Base-by-base conservation (phyloP, 2,797 vertebrate species). In the Molossus alvarezi region DNA sequence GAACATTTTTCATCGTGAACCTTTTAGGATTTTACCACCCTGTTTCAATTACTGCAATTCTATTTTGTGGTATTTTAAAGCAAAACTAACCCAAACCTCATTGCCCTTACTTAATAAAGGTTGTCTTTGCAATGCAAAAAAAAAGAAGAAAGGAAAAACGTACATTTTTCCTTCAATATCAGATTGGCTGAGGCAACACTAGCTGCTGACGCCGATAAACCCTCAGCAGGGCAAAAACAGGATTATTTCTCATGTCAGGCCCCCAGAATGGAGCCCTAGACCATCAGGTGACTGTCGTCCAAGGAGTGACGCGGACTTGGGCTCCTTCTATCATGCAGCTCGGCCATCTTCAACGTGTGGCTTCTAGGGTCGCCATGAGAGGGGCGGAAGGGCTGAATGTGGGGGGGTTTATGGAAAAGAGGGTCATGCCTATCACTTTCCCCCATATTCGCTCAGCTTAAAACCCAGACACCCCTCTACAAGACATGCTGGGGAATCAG, bases 51-150 rank as follows among this genome's bases (percentile, higher is more conserved):
- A 27, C 60, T 90, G 13, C 17, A 73, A n/a, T 4, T 48, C 5
- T 25, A 65, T 67, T 62, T 71, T 91, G n/a, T 65, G 11, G 29
- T 27, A 65, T 79, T 75, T 88, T 93, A 75, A 90, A 57, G n/a
- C 8, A 83, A 65, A 62, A 6, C 5, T 82, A 9, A 9, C 10
- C 41, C 91, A 80, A 84, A 8, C 3, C 12, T 73, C 33, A 71
- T 12, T 77, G 20, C 1, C 15, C 11, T 41, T 29, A 57, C 20
- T 79, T 20, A 53, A 37, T 55, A 80, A 76, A 93, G 7, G 21
- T 25, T 71, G 48, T 51, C 14, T 85, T 88, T 15, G 37, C 72
- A 92, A 95, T 77, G 65, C 27, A 45, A 45, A 45, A 45, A 45
- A 45, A 45, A 45, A 45, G 41, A 33, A 33, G 4, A 45, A 45